Evolutionary conservation across 1,140 invertebrate genomes (phyloP), one percentile per base, ranked within the genome.

Genomic region (Steinernema khuongi): DNA sequence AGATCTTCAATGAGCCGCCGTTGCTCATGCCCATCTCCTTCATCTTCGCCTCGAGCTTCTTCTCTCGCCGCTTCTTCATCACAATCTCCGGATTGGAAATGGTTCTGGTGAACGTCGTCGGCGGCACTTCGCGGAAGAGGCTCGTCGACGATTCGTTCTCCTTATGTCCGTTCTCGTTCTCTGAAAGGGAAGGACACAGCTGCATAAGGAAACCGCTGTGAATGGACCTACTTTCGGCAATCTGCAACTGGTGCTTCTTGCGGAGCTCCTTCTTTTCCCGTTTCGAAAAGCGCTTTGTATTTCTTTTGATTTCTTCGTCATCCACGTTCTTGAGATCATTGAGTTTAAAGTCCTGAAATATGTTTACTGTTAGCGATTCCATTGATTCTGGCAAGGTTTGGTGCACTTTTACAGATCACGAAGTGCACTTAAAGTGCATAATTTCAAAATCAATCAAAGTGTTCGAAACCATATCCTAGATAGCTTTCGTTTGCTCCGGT

Each of bases 1-100:
- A 98, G 80, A 99, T 97, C 87, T 98, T 97, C 29, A 99, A 87
- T 1, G 94, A 97, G 67, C 96, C 96, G 68, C 96, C 88, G 31
- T 33, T 22, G 36, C 29, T 68, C 18, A 79, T 22, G 33, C 93
- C 89, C 87, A 98, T 97, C 86, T 97, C 93, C 85, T 97, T 93
- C 77, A 99, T 87, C 86, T 96, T 98, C 81, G 93, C 91, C 86
- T 99, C 96, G 66, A 99, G 88, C 86, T 97, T 97, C 86, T 97
- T 94, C 84, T 98, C 94, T n/a, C 96, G 88, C 73, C 95, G 88
- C 33, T 96, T 89, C 74, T 94, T 89, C 96, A 99, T 98, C 71
- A 99, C 96, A 71, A 94, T 94, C 88, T 99, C 96, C 11, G 96
- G 96, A 89, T 99, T 99, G 68, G 94, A 97, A 84, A 99, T 98